Percentiles rank a stretch among this genome's conserved stretches.
Evolutionary conservation across 2,888 invertebrate species (phyloP).

Genomic region (Tyria jacobaeae): DNA sequence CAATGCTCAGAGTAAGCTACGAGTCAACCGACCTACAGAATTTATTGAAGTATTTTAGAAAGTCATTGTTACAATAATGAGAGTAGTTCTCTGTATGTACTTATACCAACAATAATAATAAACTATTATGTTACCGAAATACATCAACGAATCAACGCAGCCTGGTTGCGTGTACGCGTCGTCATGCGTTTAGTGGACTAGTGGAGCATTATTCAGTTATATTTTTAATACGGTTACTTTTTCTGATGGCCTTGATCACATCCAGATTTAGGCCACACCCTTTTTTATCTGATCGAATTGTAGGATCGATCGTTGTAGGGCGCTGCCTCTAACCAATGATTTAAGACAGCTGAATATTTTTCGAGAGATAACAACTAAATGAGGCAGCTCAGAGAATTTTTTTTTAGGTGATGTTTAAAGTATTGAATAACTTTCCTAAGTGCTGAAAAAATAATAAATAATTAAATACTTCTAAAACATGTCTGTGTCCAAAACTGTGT

Average conservation of each 20-base stretch:
- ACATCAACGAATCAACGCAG: constrained; percentile 67
- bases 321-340: background rate
- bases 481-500: no score
- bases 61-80: constrained; percentile 37
- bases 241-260: constrained; percentile 73
- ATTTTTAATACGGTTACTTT: constrained; percentile 82
- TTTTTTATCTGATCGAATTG: constrained; percentile 63
- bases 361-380: background rate
- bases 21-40: constrained; percentile 40
- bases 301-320: constrained; percentile 7
- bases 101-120: constrained; percentile 56
- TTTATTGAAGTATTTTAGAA: constrained; percentile 37
- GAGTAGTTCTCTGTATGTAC: constrained; percentile 34
- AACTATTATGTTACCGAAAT: constrained; percentile 54
- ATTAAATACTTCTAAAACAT: no score
- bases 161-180: constrained; percentile 65
- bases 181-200: constrained; percentile 77
- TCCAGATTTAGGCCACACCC: constrained; percentile 66
- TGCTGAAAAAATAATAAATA: background rate
- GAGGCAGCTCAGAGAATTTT: background rate
- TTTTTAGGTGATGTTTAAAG: background rate
- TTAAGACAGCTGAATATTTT: no score
- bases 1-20: constrained; percentile 18
- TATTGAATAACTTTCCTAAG: background rate
- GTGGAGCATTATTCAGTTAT: constrained; percentile 82